Evolutionary conservation across 2,797 vertebrate genomes (phyloP).

Genomic region (Myotis planiceps): DNA sequence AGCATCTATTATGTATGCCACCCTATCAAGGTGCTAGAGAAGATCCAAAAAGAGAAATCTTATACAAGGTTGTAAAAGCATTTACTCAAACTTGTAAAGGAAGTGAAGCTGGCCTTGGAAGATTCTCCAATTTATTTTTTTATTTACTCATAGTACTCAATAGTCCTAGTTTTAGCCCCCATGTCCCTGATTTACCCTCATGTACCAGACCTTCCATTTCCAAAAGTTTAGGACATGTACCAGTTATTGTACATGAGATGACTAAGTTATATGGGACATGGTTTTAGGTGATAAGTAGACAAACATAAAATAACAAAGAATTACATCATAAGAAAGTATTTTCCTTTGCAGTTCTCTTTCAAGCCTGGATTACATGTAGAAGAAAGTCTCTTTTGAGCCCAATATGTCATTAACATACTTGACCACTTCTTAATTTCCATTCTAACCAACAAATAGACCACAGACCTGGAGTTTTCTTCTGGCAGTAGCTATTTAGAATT

Average conservation of each 20-base stretch:
- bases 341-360: not conserved
- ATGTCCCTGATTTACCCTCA: not conserved
- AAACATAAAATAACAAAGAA: slow-evolving; percentile 20
- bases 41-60: not conserved
- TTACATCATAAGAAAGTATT: not conserved
- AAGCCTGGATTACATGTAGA: not conserved
- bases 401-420: not conserved
- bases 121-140: not conserved
- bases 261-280: not conserved
- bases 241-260: not conserved
- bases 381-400: not conserved
- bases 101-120: not conserved
- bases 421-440: not conserved
- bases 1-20: not conserved
- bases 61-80: not conserved
- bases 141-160: not conserved
- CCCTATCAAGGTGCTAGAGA: not conserved
- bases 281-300: not conserved
- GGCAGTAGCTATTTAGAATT: not conserved
- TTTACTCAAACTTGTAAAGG: not conserved
- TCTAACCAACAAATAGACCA: not conserved
- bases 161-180: not conserved
- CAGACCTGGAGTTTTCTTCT: not conserved
- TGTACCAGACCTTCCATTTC: not conserved
- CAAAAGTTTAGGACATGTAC: not conserved